Percentiles rank a stretch among this genome's conserved stretches.
These are phyloP conservation scores for Amblyornis subalaris DNA, from an alignment of 2,113 vertebrate genomes.

Conservation along the genomic window DNA sequence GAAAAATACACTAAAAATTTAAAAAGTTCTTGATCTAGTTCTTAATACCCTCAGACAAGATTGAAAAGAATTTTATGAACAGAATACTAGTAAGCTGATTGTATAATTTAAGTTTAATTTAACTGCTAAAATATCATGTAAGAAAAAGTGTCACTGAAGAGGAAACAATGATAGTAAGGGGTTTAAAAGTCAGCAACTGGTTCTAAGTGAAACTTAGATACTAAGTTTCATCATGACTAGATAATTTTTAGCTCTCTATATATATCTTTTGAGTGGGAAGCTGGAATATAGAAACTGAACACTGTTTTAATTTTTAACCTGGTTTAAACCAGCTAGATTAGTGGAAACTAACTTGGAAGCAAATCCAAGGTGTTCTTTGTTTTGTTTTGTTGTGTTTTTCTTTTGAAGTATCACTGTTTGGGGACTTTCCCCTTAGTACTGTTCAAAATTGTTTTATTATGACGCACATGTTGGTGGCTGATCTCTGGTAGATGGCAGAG, in stretches of 20 bases:
- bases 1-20: background rate
- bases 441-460: conserved; percentile 36
- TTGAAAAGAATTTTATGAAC: background rate
- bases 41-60: background rate
- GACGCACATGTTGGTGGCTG: conserved; percentile 3
- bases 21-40: background rate
- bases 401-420: background rate
- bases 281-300: conserved; percentile 48
- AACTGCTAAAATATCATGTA: background rate
- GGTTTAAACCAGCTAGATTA: background rate
- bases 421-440: background rate
- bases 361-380: background rate
- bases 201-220: conserved; percentile 56
- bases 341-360: conserved; percentile 25
- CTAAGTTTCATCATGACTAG: conserved; percentile 38
- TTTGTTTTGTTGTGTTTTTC: background rate
- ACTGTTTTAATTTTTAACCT: conserved; percentile 42
- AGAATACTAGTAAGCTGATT: background rate
- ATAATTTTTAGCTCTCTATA: conserved; percentile 68
- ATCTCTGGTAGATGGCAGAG: conserved; percentile 9
- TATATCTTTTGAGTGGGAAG: conserved; percentile 67
- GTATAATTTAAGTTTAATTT: background rate
- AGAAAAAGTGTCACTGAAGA: conserved; percentile 13
- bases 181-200: conserved; percentile 41
- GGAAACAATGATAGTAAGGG: conserved; percentile 11